A percentile compares a stretch with the other conserved stretches of the same genome.
Evolutionary conservation across 2,797 vertebrate species (phyloP).

Genomic region (Phylloscopus collybita): DNA sequence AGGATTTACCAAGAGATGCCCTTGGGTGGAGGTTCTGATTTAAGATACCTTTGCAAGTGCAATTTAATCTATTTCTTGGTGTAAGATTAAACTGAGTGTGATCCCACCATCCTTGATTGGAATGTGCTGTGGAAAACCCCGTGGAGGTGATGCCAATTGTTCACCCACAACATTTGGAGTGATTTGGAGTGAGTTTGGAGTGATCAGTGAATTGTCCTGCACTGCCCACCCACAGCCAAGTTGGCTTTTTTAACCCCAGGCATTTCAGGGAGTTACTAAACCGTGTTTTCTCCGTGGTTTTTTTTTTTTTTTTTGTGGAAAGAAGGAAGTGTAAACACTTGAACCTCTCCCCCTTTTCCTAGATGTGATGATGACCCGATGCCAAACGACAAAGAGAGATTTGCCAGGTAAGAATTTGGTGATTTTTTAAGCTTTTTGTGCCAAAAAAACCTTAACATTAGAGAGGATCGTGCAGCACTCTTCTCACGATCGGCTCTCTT

Average conservation of each 20-base stretch:
- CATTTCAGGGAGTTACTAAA: background rate
- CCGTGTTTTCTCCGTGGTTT: background rate
- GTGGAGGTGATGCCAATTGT: accelerated
- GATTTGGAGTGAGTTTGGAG: background rate
- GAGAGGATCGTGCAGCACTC: background rate
- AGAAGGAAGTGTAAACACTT: background rate
- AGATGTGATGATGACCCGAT: slow-evolving; percentile 93
- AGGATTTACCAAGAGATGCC: background rate
- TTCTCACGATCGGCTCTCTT: background rate
- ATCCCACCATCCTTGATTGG: background rate
- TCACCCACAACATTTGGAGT: no score
- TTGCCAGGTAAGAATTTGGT: slow-evolving; percentile 88
- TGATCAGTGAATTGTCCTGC: background rate
- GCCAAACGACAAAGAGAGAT: slow-evolving; percentile 92
- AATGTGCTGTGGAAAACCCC: background rate
- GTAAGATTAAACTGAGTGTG: accelerated
- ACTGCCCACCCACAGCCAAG: accelerated
- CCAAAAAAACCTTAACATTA: accelerated
- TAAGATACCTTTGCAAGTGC: background rate
- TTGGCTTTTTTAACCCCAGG: background rate
- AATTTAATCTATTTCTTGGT: background rate
- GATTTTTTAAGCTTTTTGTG: background rate
- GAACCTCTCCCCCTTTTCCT: slow-evolving; percentile 6
- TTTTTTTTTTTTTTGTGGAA: background rate
- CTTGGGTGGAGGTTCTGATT: background rate